These are phyloP conservation scores for Tortrix viridana DNA, from an alignment of 2,888 invertebrate species.

Conservation along the genomic window DNA sequence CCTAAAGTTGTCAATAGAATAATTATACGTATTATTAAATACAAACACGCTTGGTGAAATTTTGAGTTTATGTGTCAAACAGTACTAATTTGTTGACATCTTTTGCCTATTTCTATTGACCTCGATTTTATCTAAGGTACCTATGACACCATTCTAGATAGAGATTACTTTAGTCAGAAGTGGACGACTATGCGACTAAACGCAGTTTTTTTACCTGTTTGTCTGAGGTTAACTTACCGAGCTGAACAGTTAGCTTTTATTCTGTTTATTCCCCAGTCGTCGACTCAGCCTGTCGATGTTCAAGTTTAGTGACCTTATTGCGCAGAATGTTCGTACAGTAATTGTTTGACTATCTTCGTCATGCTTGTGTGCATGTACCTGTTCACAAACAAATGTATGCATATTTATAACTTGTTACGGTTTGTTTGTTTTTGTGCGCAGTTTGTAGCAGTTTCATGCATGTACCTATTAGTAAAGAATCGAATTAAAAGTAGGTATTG, in stretches of 20 bases:
- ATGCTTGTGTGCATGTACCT: slow-evolving; percentile 21
- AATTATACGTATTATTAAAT: too few relatives aligned
- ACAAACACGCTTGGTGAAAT: too few relatives aligned
- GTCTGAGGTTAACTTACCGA: slow-evolving; percentile 16
- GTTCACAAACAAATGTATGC: slow-evolving; percentile 28
- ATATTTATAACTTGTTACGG: slow-evolving; percentile 30
- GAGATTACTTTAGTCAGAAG: not conserved
- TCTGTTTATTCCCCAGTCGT: slow-evolving; percentile 45
- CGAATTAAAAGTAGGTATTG: slow-evolving; percentile 35
- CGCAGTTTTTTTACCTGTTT: slow-evolving; percentile 5
- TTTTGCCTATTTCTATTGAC: too few relatives aligned
- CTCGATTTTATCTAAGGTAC: too few relatives aligned
- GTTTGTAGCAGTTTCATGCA: slow-evolving; percentile 19
- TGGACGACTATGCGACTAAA: not conserved
- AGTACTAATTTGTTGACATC: too few relatives aligned
- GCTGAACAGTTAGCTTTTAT: slow-evolving; percentile 34
- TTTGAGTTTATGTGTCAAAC: too few relatives aligned
- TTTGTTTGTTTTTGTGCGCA: slow-evolving; percentile 26
- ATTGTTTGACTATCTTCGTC: slow-evolving; percentile 35
- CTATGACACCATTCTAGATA: too few relatives aligned
- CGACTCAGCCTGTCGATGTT: slow-evolving; percentile 53
- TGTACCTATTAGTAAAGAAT: slow-evolving; percentile 28
- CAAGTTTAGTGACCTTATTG: slow-evolving; percentile 56
- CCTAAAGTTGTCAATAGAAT: too few relatives aligned
- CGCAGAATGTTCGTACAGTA: slow-evolving; percentile 50